Conservation (phyloP, 2,113 vertebrate genomes). For the Athene cunicularia region DNA sequence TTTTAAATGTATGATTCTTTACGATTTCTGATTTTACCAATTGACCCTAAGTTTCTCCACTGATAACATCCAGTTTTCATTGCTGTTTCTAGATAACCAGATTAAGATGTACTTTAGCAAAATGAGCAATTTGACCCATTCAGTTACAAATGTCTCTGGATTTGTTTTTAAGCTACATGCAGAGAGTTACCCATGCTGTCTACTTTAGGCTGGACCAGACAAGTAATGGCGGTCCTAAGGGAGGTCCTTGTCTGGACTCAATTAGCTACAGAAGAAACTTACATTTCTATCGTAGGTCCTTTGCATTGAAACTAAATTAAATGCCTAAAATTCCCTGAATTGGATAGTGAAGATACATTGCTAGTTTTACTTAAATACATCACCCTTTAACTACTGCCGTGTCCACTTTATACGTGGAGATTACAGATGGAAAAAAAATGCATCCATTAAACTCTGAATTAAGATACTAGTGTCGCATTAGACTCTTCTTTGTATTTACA, state of each 20-base stretch:
- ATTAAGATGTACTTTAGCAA: not conserved
- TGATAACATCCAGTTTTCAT: not conserved
- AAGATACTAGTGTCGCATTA: not conserved
- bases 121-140: not conserved
- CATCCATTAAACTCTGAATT: not conserved
- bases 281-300: not conserved
- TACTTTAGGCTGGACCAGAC: not conserved
- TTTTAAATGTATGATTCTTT: not conserved
- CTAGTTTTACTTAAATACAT: not conserved
- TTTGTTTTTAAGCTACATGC: not conserved
- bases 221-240: not conserved
- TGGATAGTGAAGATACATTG: not conserved
- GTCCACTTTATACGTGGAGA: not conserved
- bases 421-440: not conserved
- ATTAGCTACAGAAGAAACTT: not conserved
- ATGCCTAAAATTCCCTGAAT: not conserved
- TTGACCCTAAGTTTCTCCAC: not conserved
- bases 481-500: not conserved
- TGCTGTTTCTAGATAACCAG: not conserved
- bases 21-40: not conserved
- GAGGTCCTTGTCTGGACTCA: not conserved
- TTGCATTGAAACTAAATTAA: not conserved
- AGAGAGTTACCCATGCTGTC: not conserved
- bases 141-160: not conserved
- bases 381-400: not conserved